Evolutionary conservation across 2,888 invertebrate species (phyloP).

Genomic region (Parapristionchus giblindavisi): DNA sequence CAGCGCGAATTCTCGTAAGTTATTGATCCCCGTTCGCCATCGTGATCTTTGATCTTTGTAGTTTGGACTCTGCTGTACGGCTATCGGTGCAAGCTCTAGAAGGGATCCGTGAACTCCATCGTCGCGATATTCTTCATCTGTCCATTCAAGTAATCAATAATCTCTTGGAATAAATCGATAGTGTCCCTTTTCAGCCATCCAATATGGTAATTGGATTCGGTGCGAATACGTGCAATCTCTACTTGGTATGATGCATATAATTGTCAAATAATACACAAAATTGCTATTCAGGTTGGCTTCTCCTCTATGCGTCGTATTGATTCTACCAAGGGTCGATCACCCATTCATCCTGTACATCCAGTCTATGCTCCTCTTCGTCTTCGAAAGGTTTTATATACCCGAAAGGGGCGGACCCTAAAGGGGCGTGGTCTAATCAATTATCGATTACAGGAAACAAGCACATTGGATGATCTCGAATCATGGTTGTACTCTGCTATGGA

Average conservation of each 20-base stretch:
- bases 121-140: constrained; percentile 20
- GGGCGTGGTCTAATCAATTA: no score
- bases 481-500: constrained; percentile 23
- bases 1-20: constrained; percentile 30
- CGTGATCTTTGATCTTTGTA: constrained; percentile 29
- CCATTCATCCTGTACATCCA: constrained; percentile 8
- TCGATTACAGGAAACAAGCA: background rate
- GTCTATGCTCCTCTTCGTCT: background rate
- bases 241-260: background rate
- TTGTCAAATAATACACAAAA: background rate
- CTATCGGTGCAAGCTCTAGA: constrained; percentile 12
- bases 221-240: constrained; percentile 22
- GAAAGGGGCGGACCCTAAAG: background rate
- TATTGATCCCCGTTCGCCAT: background rate
- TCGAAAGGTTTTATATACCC: background rate
- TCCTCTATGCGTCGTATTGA: background rate
- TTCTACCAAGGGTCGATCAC: background rate
- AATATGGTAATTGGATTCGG: constrained; percentile 22
- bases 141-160: constrained; percentile 7
- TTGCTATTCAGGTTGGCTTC: constrained; percentile 10
- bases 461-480: constrained; percentile 23
- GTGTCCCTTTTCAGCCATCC: background rate
- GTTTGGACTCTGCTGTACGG: constrained; percentile 16
- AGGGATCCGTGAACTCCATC: background rate
- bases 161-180: background rate